phyloP scores from a whole-genome alignment of 2,888 invertebrate genomes.

The Sepioteuthis lessoniana region DNA sequence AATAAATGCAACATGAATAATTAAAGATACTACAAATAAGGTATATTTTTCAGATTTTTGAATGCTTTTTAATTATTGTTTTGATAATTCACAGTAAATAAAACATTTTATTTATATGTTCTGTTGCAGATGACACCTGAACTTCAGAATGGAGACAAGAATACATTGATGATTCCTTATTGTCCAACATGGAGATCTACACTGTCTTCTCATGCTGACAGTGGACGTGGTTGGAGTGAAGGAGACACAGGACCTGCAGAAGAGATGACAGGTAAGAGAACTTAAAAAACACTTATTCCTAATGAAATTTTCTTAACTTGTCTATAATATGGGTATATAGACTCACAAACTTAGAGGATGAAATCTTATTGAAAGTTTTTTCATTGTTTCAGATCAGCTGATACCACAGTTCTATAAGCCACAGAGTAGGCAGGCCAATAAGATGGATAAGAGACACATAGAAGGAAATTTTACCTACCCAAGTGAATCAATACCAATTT shows the following conservation, averaged over 20 bases:
- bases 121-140: not conserved
- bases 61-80: too few species aligned
- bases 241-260: not conserved
- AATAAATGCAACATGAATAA: too few species aligned
- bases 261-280: not conserved
- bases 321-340: too few species aligned
- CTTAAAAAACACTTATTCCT: not conserved
- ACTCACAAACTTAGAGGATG: too few species aligned
- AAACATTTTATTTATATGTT: not conserved
- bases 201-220: not conserved
- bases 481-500: not conserved
- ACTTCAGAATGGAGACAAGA: not conserved
- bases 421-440: not conserved
- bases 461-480: not conserved
- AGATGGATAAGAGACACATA: not conserved
- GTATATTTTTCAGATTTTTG: too few species aligned
- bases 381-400: conserved; percentile 11
- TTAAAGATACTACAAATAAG: too few species aligned
- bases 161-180: not conserved
- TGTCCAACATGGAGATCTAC: conserved; percentile 11
- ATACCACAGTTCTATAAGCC: not conserved
- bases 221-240: conserved; percentile 13
- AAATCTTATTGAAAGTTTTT: too few species aligned
- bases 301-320: not conserved
- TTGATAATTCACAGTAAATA: not conserved